phyloP scores from a whole-genome alignment of 2,797 vertebrate species.

The Hemitrygon akajei region DNA sequence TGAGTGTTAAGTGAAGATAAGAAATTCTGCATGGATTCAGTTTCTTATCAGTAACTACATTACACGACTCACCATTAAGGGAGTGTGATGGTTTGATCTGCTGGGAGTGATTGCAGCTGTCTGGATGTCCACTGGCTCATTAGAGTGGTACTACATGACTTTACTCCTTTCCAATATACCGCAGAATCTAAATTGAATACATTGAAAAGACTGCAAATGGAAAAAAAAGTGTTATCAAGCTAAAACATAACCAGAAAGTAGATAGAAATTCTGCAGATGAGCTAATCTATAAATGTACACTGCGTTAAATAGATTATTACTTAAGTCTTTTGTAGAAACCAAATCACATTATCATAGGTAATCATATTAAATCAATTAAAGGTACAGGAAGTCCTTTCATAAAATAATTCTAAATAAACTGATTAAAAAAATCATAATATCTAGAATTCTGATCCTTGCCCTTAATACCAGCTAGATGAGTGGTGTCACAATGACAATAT shows the following conservation, averaged over 20 bases:
- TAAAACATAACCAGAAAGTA: not conserved
- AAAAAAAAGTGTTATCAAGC: not conserved
- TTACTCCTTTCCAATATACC: conserved; percentile 7
- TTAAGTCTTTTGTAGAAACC: not conserved
- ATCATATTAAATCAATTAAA: not conserved
- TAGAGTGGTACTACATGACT: conserved; percentile 13
- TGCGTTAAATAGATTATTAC: not conserved
- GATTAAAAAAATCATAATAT: not conserved
- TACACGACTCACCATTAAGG: conserved; percentile 8
- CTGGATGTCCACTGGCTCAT: conserved; percentile 31
- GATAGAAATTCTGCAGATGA: conserved; percentile 15
- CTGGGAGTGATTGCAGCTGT: conserved; percentile 6
- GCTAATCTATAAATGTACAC: not conserved
- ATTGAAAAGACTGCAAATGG: conserved; percentile 8
- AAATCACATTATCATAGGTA: not conserved
- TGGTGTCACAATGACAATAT: no score
- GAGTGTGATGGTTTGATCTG: conserved; percentile 2
- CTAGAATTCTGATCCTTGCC: not conserved
- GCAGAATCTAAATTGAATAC: conserved; percentile 29
- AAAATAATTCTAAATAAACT: not conserved
- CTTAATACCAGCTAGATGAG: no score
- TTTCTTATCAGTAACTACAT: conserved; percentile 34
- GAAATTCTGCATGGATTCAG: conserved; percentile 31
- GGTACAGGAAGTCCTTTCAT: not conserved
- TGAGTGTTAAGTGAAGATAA: conserved; percentile 33